Conservation (phyloP, 2,113 vertebrate species). For the Colius striatus region DNA sequence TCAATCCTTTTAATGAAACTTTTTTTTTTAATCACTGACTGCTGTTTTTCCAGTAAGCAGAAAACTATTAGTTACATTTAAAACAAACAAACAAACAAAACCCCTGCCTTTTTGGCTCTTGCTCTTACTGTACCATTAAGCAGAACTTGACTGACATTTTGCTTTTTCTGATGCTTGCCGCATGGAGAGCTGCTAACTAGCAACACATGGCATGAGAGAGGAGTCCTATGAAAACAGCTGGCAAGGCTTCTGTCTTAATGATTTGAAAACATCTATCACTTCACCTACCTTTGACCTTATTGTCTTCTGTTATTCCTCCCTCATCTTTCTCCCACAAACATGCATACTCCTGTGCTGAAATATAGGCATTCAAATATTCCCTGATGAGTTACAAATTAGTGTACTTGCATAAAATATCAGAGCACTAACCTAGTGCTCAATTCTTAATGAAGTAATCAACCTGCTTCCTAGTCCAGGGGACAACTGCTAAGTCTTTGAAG, state of each 20-base stretch:
- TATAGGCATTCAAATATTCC: background rate
- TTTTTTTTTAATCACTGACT: background rate
- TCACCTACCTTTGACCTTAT: background rate
- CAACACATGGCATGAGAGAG: slow-evolving; percentile 40
- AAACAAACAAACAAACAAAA: background rate
- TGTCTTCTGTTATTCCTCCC: background rate
- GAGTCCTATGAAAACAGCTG: slow-evolving; percentile 28
- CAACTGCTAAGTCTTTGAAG: background rate
- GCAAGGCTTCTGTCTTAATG: slow-evolving; percentile 38
- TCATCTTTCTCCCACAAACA: background rate
- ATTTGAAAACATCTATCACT: slow-evolving; percentile 43
- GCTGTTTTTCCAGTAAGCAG: background rate
- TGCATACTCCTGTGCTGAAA: background rate
- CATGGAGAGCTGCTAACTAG: slow-evolving; percentile 61
- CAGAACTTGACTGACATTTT: slow-evolving; percentile 57
- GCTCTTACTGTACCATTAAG: slow-evolving; percentile 9
- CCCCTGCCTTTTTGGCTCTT: background rate
- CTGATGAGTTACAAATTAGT: background rate
- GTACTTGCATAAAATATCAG: background rate
- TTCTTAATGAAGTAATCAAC: background rate
- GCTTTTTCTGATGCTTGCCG: slow-evolving; percentile 45
- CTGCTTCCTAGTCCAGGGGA: background rate
- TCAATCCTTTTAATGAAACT: background rate
- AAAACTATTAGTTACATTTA: background rate
- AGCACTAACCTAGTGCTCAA: background rate